Evolutionary conservation across 2,888 invertebrate species (phyloP).

Genomic region (Protophormia terraenovae): DNA sequence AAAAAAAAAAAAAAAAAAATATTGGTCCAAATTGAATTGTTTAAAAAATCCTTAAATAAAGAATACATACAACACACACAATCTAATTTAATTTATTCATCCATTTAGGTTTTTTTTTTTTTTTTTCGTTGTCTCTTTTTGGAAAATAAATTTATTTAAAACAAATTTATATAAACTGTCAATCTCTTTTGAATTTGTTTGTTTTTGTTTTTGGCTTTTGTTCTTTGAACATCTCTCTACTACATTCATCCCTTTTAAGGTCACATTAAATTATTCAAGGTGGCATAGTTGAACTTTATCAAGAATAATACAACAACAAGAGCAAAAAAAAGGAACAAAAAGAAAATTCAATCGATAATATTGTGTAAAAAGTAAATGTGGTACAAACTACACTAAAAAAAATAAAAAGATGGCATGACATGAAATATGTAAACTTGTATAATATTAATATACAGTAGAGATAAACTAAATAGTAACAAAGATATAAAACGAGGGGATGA

Average conservation of each 20-base stretch:
- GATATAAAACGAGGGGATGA: too few relatives aligned
- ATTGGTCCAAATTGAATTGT: neutral
- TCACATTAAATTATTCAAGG: slow-evolving; percentile 50
- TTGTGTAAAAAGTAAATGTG: slow-evolving; percentile 34
- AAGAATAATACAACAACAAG: neutral
- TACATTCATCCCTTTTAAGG: slow-evolving; percentile 34
- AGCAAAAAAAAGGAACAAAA: neutral
- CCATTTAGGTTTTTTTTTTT: neutral
- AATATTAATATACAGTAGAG: neutral
- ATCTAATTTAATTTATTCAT: neutral
- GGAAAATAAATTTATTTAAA: slow-evolving; percentile 1
- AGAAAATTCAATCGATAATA: slow-evolving; percentile 33
- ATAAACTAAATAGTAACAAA: neutral
- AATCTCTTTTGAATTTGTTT: neutral
- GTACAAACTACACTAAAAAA: neutral
- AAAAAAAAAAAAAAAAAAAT: too few relatives aligned
- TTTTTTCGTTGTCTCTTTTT: neutral
- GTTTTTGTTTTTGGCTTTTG: neutral
- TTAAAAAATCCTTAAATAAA: neutral
- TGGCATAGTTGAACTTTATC: slow-evolving; percentile 30
- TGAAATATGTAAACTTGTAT: neutral
- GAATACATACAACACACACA: neutral
- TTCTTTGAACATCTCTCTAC: neutral
- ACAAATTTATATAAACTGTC: slow-evolving; percentile 23
- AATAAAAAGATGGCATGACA: neutral